Conservation (phyloP, 2,797 vertebrate genomes). For the Falco novaeseelandiae region DNA sequence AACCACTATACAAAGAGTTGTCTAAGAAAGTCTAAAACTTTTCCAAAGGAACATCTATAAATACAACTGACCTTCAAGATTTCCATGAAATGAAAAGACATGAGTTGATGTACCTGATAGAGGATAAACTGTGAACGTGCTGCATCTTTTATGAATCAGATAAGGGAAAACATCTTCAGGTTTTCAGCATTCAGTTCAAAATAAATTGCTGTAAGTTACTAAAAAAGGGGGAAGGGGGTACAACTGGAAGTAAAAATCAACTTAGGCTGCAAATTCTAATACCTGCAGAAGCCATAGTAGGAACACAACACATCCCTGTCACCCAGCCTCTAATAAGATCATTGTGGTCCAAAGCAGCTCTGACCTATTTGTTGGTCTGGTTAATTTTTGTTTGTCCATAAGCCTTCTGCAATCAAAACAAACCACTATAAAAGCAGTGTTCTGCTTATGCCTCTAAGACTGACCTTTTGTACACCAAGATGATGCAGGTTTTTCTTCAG, state of each 20-base stretch:
- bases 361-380: background rate
- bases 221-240: background rate
- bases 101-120: background rate
- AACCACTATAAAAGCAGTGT: background rate
- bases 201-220: background rate
- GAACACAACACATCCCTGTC: background rate
- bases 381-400: background rate
- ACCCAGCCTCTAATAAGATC: accelerated
- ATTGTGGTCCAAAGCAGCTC: background rate
- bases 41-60: background rate
- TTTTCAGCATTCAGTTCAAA: background rate
- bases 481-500: background rate
- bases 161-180: background rate
- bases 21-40: background rate
- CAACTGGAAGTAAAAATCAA: background rate
- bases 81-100: background rate
- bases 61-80: background rate
- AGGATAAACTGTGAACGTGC: background rate
- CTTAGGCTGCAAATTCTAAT: background rate
- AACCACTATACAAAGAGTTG: background rate
- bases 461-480: background rate
- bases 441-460: background rate
- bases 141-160: background rate
- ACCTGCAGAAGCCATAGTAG: background rate
- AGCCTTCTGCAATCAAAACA: background rate